Percentiles rank a stretch among this genome's conserved stretches.
These are phyloP conservation scores for Triplophysa dalaica DNA, from an alignment of 2,113 vertebrate species.

Conservation along the genomic window DNA sequence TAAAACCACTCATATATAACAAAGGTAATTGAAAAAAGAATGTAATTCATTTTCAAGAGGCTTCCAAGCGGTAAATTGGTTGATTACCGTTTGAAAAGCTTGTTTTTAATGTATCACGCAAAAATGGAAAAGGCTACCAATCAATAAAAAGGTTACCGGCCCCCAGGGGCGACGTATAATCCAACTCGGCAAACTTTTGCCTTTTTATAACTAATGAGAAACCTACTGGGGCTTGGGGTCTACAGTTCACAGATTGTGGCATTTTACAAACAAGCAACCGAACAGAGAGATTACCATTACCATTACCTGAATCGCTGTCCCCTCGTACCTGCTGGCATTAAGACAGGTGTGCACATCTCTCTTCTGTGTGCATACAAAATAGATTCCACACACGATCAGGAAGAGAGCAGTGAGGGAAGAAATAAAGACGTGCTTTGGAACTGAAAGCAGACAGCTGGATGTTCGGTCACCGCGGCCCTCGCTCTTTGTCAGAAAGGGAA, in stretches of 20 bases:
- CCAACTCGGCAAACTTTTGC: conserved; percentile 7
- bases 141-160: conserved; percentile 38
- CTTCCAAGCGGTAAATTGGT: conserved; percentile 40
- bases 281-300: no score
- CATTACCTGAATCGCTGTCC: no score
- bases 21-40: conserved; percentile 27
- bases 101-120: conserved; percentile 20
- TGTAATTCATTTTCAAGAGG: conserved; percentile 34
- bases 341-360: no score
- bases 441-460: no score
- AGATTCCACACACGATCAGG: no score
- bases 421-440: no score
- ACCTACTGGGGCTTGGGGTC: conserved; percentile 8
- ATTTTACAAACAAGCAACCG: background rate
- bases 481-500: no score
- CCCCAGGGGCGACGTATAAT: background rate
- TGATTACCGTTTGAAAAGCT: conserved; percentile 37
- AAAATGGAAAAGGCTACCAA: conserved; percentile 26
- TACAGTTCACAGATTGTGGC: conserved; percentile 2
- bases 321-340: no score
- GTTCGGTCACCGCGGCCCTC: no score
- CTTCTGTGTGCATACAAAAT: no score
- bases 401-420: no score
- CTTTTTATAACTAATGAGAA: conserved; percentile 25
- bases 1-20: conserved; percentile 5